phyloP scores from a whole-genome alignment of 2,113 vertebrate genomes.

The Megalops atlanticus region DNA sequence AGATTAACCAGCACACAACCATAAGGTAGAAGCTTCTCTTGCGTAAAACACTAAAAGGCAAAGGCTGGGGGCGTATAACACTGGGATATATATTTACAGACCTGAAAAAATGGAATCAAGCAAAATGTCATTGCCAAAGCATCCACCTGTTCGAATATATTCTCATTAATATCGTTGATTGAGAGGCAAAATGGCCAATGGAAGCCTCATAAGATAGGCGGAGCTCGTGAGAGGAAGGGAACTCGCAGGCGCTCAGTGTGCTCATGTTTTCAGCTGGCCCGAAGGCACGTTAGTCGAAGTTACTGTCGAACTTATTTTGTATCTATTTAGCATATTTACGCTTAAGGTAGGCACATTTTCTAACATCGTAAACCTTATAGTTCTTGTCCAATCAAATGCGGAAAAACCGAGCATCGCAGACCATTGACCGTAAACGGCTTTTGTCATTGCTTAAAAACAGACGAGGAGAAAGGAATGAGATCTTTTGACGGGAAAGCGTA shows the following conservation, averaged over 20 bases:
- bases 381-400: not conserved
- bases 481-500: conserved; percentile 14
- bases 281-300: conserved; percentile 1
- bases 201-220: not conserved
- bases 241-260: not conserved
- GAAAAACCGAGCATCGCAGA: not conserved
- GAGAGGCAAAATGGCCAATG: conserved; percentile 6
- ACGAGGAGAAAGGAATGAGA: conserved; percentile 12
- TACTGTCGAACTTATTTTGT: conserved; percentile 15
- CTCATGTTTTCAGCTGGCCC: conserved; percentile 2
- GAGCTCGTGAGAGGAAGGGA: not conserved
- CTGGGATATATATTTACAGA: not conserved
- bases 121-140: not conserved
- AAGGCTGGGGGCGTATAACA: no score
- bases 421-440: no score
- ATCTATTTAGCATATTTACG: conserved; percentile 10
- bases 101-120: not conserved
- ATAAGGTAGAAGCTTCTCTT: no score
- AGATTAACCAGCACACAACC: no score
- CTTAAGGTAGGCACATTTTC: not conserved
- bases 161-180: conserved; percentile 2
- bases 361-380: not conserved
- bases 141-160: not conserved
- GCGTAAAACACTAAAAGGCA: no score
- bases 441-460: not conserved